Evolutionary conservation across 2,888 invertebrate genomes (phyloP), one percentile per base, ranked within the genome.

Genomic region (Epirrita christyi): DNA sequence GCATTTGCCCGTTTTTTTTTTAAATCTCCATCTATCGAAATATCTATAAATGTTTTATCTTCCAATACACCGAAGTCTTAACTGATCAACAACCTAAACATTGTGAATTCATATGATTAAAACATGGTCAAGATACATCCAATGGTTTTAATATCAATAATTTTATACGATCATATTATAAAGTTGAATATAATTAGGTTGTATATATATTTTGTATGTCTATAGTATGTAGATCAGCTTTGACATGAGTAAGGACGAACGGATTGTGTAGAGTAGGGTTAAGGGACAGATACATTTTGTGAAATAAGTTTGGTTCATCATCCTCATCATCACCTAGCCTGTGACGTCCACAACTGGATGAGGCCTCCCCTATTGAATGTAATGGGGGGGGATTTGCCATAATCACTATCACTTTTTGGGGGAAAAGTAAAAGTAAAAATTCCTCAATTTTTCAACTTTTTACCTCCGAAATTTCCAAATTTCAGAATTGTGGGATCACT

Each of bases 111-210:
- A 78, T 73, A 72, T 78, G 78, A 85, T 85, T 86, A 86, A 80
- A 80, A 81, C 72, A 72, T 67, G 78, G 72, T 67, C 48, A 73
- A 75, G 75, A 68, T 21, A 15, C 68, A 72, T 71, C 71, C 63
- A 73, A 72, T 66, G 61, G 62, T 80, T n/a, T n/a, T 86, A 85
- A 86, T 86, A 83, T 83, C 82, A 78, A 87, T 87, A 78, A 86
- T 86, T 81, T 81, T 64, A 71, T 73, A 55, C 66, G 58, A 58
- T 57, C 59, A 60, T 67, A 55, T 60, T 64, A 64, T 68, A 56
- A 34, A 51, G 50, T 48, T 59, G 67, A 63, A 71, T 76, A 74
- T 80, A 63, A 77, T 78, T 71, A 76, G 64, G 40, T 63, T 51
- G 64, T 61, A 57, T 64, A 37, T 54, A 59, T 53, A 59, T 6